Conservation (phyloP, 2,113 vertebrate genomes). For the Ovis canadensis region DNA sequence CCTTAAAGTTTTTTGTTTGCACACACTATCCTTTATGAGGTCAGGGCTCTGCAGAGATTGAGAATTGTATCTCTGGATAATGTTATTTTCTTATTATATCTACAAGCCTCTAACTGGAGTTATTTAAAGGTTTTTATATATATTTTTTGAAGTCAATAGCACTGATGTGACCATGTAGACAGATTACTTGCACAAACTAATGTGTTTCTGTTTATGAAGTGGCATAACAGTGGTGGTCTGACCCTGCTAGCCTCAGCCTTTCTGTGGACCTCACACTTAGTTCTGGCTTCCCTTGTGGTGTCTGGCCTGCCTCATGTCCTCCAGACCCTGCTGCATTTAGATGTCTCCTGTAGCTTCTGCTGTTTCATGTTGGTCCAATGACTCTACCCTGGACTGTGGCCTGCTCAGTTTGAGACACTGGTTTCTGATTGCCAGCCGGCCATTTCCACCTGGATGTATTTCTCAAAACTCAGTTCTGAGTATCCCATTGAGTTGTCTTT, state of each 20-base stretch:
- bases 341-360: background rate
- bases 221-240: no score
- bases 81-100: background rate
- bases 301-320: background rate
- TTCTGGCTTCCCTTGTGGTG: background rate
- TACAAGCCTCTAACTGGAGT: rapidly evolving
- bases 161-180: background rate
- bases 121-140: background rate
- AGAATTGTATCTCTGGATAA: background rate
- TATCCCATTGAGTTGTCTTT: background rate
- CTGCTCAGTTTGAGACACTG: background rate
- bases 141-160: background rate
- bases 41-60: background rate
- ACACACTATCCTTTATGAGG: background rate
- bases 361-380: background rate
- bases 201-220: background rate
- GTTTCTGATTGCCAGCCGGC: background rate
- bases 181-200: background rate
- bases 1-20: background rate
- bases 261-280: background rate
- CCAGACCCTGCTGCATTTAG: no score
- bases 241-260: background rate
- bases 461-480: background rate
- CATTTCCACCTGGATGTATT: background rate
- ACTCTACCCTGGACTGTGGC: background rate